Conservation (phyloP, 2,888 invertebrate species). For the Drosophila siamana region DNA sequence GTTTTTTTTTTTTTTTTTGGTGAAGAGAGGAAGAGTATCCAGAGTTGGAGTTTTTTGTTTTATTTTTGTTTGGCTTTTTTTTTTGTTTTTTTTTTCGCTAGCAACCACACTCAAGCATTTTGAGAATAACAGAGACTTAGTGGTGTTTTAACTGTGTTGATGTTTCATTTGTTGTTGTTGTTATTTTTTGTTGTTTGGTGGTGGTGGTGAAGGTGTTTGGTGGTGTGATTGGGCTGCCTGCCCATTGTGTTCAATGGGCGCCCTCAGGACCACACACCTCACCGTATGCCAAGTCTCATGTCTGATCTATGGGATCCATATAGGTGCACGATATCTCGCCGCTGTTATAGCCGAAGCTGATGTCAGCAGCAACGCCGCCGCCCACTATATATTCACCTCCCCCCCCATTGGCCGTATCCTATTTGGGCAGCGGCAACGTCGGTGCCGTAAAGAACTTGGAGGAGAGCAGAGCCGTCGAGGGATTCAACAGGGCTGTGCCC, state of each 20-base stretch:
- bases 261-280: conserved; percentile 78
- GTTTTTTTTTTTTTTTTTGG: background rate
- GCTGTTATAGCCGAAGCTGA: conserved; percentile 79
- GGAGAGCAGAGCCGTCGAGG: conserved; percentile 84
- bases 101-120: conserved; percentile 71
- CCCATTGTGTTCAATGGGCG: conserved; percentile 54
- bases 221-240: conserved; percentile 29
- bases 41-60: conserved; percentile 42
- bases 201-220: conserved; percentile 37
- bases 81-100: conserved; percentile 34
- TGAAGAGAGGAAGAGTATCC: conserved; percentile 63
- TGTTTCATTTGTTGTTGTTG: conserved; percentile 42
- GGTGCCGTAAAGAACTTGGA: conserved; percentile 85
- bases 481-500: conserved; percentile 77
- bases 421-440: conserved; percentile 85
- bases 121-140: conserved; percentile 67
- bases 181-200: conserved; percentile 43
- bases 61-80: conserved; percentile 34
- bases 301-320: conserved; percentile 84
- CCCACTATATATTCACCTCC: conserved; percentile 69
- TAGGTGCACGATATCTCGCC: conserved; percentile 83
- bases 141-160: conserved; percentile 61
- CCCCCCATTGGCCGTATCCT: conserved; percentile 84
- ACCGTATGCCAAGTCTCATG: conserved; percentile 81
- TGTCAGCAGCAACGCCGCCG: conserved; percentile 51